These are phyloP conservation scores for Colletes collaris DNA, from an alignment of 2,888 invertebrate genomes.

Conservation along the genomic window DNA sequence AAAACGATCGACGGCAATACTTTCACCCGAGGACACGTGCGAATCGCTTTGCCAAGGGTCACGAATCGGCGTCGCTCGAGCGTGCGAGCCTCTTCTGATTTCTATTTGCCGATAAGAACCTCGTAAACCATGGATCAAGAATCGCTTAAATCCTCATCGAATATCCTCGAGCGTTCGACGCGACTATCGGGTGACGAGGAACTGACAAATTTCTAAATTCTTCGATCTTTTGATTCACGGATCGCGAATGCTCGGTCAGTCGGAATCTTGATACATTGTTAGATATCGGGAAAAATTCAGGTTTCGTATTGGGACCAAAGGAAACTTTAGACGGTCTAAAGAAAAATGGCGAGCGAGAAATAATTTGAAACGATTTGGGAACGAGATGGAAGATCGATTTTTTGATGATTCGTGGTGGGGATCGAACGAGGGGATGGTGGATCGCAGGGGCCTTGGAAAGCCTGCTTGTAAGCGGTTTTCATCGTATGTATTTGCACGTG, in stretches of 20 bases:
- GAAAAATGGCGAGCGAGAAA: neutral
- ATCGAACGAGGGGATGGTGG: constrained; percentile 39
- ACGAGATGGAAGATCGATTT: too few relatives aligned
- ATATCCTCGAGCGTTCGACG: neutral
- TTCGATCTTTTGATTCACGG: too few relatives aligned
- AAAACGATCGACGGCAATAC: constrained; percentile 57
- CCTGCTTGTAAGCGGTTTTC: constrained; percentile 43
- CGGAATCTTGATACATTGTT: too few relatives aligned
- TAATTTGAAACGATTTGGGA: too few relatives aligned
- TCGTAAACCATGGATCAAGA: neutral
- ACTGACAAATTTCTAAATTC: neutral
- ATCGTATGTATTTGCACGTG: constrained; percentile 62
- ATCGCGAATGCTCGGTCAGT: too few relatives aligned
- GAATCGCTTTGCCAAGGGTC: constrained; percentile 44
- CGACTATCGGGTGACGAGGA: neutral
- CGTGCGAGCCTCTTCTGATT: neutral
- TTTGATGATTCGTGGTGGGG: constrained; percentile 2
- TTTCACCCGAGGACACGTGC: constrained; percentile 64
- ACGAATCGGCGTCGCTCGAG: constrained; percentile 29
- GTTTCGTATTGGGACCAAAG: too few relatives aligned
- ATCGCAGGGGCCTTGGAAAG: constrained; percentile 34
- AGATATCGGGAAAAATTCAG: too few relatives aligned
- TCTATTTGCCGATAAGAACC: constrained; percentile 21
- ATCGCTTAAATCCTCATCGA: neutral
- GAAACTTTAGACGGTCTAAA: too few relatives aligned